Evolutionary conservation across 2,797 vertebrate genomes (phyloP).

Genomic region (Channallabes apus): DNA sequence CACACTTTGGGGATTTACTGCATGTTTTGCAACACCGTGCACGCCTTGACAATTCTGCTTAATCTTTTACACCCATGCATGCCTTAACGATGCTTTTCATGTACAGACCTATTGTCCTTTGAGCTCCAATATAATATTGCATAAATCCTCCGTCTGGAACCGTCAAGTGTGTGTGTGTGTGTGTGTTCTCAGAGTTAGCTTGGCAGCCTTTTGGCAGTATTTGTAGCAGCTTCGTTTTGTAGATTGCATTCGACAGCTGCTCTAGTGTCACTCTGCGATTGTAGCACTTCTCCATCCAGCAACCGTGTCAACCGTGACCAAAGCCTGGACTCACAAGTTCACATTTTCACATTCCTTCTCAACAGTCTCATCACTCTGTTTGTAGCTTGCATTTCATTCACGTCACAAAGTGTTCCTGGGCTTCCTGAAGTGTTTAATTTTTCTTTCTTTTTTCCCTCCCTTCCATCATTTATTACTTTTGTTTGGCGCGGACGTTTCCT

Average conservation of each 20-base stretch:
- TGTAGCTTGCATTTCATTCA: conserved; percentile 7
- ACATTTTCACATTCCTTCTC: background rate
- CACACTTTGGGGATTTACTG: background rate
- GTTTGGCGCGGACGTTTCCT: background rate
- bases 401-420: background rate
- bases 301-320: background rate
- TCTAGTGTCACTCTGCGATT: background rate
- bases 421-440: background rate
- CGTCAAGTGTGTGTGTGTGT: background rate
- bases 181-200: conserved; percentile 4
- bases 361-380: background rate
- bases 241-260: conserved; percentile 21
- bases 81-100: background rate
- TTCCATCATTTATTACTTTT: background rate
- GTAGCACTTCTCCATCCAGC: conserved; percentile 5
- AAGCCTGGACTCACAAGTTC: background rate
- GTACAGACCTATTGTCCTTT: background rate
- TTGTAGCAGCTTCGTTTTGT: conserved; percentile 19
- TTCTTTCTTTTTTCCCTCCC: too few species aligned
- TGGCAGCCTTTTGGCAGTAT: conserved; percentile 5
- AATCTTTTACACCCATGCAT: conserved; percentile 7
- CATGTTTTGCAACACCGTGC: background rate
- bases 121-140: background rate
- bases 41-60: background rate
- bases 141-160: conserved; percentile 2